Evolutionary conservation across 53 echinoderm and acorn worm genomes (phyloP).

Genomic region (Luidia sarsii): DNA sequence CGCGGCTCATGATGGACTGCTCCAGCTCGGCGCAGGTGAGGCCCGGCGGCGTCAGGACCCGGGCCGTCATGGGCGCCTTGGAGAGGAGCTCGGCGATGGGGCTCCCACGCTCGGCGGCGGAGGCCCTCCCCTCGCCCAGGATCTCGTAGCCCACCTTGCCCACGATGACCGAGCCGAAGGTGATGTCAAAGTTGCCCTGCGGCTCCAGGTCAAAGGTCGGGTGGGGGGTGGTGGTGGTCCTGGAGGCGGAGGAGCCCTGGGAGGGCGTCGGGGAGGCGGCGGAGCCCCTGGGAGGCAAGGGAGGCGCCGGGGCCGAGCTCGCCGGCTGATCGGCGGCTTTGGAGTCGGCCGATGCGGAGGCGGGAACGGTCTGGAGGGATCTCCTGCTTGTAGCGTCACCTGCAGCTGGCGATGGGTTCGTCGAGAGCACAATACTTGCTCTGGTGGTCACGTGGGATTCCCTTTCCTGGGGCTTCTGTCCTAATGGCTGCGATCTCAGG

Average conservation of each 20-base stretch:
- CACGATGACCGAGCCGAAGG: constrained; percentile 67
- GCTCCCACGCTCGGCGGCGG: constrained; percentile 3
- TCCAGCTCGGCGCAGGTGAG: constrained; percentile 38
- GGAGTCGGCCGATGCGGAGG: constrained; percentile 9
- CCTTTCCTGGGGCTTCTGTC: not conserved
- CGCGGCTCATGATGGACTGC: constrained; percentile 13
- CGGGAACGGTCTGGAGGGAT: not conserved
- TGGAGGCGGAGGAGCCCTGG: constrained; percentile 31
- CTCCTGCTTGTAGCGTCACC: not conserved
- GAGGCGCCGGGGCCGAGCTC: constrained; percentile 8
- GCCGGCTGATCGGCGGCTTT: constrained; percentile 17
- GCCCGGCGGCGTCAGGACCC: constrained; percentile 6
- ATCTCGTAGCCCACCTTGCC: constrained; percentile 67
- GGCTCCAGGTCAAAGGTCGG: constrained; percentile 61
- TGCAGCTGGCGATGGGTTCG: not conserved
- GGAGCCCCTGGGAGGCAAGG: not conserved
- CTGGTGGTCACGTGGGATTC: constrained; percentile 18
- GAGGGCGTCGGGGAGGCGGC: constrained; percentile 38
- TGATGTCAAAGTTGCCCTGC: constrained; percentile 64
- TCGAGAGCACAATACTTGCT: constrained; percentile 36
- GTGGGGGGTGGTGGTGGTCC: constrained; percentile 38
- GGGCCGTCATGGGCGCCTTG: not conserved
- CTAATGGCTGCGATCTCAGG: constrained; percentile 32
- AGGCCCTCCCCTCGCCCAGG: constrained; percentile 40
- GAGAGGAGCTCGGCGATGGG: constrained; percentile 19